Base-by-base conservation (phyloP, 2,797 vertebrate genomes). In the Sphenopsis melanotis region DNA sequence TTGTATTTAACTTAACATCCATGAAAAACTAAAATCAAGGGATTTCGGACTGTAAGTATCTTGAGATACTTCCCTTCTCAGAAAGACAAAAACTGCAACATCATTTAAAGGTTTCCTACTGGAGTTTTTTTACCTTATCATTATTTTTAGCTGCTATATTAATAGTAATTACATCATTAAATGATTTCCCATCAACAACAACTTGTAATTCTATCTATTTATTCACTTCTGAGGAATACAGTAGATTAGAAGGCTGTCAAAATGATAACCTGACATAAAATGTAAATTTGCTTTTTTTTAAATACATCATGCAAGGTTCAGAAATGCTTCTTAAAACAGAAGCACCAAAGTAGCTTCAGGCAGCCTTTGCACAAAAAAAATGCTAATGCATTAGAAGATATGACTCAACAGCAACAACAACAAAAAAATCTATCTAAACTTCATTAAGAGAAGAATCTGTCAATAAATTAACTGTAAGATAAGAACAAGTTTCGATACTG, bases 131-230 rank as follows among this genome's bases (percentile, higher is more conserved):
- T 30, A 63, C 71, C 42, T 68, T 68, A 57, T 44, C n/a, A 32
- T 68, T 83, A 80, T 57, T 91, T 70, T 75, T 94, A 95, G 78
- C 42, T 72, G 89, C 49, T 83, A 82, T 49, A 80, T 29, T 90
- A 87, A 94, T 30, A 90, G 90, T 93, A 96, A 96, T 92, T 94
- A 95, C 46, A 95, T 55, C 84, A 79, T 95, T 89, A 96, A 86
- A 88, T 70, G 49, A 97, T 97, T 97, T 96, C 52, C 81, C 70
- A 94, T 74, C 71, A 61, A 94, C 79, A 96, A 90, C 84, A 93
- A 95, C 55, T 93, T 88, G 83, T 90, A 97, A 96, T 94, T 95
- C 69, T 55, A 95, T 93, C 94, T 92, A 94, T 91, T 97, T 89
- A 89, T 85, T 94, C 90, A 95, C 91, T 81, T 64, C 50, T 94